Conservation (phyloP, 2,797 vertebrate genomes). For the Margarornis squamiger region DNA sequence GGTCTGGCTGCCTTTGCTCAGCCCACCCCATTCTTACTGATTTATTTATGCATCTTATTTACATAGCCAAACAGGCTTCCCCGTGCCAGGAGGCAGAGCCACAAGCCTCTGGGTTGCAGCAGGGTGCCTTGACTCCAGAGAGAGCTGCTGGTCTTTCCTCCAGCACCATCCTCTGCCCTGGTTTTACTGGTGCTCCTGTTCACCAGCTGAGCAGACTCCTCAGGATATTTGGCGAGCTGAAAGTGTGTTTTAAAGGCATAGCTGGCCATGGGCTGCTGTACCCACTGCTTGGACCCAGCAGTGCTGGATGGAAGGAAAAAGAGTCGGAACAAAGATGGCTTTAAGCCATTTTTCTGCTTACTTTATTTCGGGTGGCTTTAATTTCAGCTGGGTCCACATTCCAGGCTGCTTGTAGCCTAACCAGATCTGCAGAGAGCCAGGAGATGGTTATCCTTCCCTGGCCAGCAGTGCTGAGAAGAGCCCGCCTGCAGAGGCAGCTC, state of each 20-base stretch:
- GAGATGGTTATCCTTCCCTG: neutral
- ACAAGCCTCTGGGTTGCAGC: neutral
- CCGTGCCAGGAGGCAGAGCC: neutral
- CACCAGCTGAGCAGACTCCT: neutral
- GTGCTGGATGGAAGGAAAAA: neutral
- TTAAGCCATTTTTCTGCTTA: neutral
- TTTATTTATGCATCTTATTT: neutral
- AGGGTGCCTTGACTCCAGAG: neutral
- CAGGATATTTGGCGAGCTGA: neutral
- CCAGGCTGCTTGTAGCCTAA: neutral
- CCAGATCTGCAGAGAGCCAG: neutral
- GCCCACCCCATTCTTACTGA: neutral
- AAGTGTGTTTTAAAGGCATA: neutral
- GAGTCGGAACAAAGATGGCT: neutral
- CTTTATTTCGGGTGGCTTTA: neutral
- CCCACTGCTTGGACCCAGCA: accelerated
- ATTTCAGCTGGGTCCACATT: neutral
- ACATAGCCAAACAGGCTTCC: neutral
- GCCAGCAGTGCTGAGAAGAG: neutral
- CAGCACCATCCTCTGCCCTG: neutral
- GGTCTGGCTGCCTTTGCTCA: slow-evolving; percentile 8
- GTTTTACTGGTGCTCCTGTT: neutral
- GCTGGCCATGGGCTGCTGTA: neutral
- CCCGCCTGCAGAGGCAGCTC: neutral
- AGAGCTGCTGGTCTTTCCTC: neutral